A percentile compares a stretch with the other conserved stretches of the same genome.
These are phyloP conservation scores for Aethes cnicana DNA, from an alignment of 2,888 invertebrate species.

Conservation along the genomic window DNA sequence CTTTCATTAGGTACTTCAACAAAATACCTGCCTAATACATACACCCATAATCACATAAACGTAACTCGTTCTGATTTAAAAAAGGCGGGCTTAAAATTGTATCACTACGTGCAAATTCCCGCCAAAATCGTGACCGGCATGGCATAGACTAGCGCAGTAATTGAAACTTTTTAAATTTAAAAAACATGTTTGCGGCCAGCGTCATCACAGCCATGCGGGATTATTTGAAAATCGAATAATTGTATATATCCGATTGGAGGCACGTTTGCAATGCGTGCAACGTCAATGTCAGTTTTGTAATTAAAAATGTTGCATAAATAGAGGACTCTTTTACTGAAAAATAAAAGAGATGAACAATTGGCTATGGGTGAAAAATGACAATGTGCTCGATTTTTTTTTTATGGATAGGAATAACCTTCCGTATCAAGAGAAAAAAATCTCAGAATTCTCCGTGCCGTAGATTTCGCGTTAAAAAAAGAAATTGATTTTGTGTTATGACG, in stretches of 20 bases:
- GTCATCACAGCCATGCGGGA: background rate
- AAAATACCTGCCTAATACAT: background rate
- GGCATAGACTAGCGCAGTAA: conserved; percentile 13
- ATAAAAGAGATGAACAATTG: too few relatives aligned
- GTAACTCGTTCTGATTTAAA: too few relatives aligned
- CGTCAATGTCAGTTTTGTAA: background rate
- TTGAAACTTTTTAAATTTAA: conserved; percentile 23
- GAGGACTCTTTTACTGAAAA: too few relatives aligned
- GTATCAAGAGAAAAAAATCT: too few relatives aligned
- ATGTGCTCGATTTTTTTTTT: too few relatives aligned
- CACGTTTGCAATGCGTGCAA: background rate
- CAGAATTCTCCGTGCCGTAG: too few relatives aligned
- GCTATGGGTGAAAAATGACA: too few relatives aligned
- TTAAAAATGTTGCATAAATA: too few relatives aligned
- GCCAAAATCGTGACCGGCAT: conserved; percentile 24
- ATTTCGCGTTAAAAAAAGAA: too few relatives aligned
- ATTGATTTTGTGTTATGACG: too few relatives aligned
- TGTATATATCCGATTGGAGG: background rate
- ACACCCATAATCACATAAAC: background rate
- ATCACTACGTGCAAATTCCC: conserved; percentile 9
- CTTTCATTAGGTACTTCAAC: too few relatives aligned
- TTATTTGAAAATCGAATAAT: conserved; percentile 1
- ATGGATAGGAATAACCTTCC: too few relatives aligned
- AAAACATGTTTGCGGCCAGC: conserved; percentile 13
- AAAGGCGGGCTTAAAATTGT: background rate